Evolutionary conservation across 2,113 vertebrate genomes (phyloP).

Genomic region (Apodemus sylvaticus): DNA sequence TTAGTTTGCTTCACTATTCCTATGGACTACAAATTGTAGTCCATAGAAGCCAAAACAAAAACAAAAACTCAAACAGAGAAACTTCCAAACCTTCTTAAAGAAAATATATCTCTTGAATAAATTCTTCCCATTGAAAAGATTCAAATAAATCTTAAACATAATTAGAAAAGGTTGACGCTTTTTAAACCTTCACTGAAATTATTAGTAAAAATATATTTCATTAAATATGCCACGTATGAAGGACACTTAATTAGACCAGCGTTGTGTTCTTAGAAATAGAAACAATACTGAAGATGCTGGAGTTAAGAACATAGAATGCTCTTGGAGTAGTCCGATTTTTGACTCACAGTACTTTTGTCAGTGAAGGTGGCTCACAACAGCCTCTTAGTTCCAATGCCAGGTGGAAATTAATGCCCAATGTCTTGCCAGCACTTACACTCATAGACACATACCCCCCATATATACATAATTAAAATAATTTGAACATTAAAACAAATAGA

Average conservation of each 20-base stretch:
- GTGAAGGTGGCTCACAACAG: neutral
- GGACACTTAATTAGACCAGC: neutral
- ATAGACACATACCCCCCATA: neutral
- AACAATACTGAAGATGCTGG: too few species aligned
- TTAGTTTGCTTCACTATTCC: neutral
- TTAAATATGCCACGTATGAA: neutral
- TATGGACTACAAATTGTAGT: neutral
- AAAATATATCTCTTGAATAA: neutral
- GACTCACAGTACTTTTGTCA: neutral
- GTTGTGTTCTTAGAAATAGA: neutral
- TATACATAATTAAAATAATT: neutral
- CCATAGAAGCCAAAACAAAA: too few species aligned
- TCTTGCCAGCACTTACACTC: neutral
- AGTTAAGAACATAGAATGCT: neutral
- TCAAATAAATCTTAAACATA: neutral
- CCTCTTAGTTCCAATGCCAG: neutral
- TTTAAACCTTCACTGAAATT: neutral
- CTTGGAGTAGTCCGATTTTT: neutral
- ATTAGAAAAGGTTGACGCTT: neutral
- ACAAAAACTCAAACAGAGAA: too few species aligned
- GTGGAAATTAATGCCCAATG: neutral
- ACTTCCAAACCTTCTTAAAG: too few species aligned
- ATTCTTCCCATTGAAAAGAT: neutral
- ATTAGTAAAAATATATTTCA: neutral
- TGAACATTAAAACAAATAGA: neutral